Conservation (phyloP, 2,113 vertebrate genomes). For the Tretioscincus oriximinensis region DNA sequence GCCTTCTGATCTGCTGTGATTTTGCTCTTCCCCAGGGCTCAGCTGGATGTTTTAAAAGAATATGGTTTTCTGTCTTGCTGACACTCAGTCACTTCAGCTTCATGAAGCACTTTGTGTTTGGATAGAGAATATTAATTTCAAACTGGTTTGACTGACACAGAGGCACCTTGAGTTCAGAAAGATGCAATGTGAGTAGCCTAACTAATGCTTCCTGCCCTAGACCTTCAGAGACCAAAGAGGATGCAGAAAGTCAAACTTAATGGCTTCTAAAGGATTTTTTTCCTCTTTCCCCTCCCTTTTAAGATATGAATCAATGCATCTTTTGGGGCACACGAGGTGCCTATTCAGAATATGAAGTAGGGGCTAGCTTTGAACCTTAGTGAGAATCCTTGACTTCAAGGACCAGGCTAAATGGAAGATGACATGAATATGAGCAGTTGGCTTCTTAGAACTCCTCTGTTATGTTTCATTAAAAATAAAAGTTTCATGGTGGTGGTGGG, state of each 20-base stretch:
- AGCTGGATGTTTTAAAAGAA: accelerated
- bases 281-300: constrained; percentile 35
- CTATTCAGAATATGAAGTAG: constrained; percentile 63
- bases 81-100: constrained; percentile 7
- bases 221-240: constrained; percentile 53
- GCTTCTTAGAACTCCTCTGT: constrained; percentile 51
- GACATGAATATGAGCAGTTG: constrained; percentile 58
- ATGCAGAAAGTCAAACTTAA: constrained; percentile 49
- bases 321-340: constrained; percentile 52
- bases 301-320: constrained; percentile 65
- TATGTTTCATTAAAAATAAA: constrained; percentile 47
- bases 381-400: constrained; percentile 56
- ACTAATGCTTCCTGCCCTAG: constrained; percentile 56
- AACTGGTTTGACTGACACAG: constrained; percentile 37
- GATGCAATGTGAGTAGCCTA: constrained; percentile 60
- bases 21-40: too few species aligned
- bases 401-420: constrained; percentile 55
- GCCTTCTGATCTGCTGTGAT: too few species aligned
- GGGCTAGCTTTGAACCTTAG: constrained; percentile 57
- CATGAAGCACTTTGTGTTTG: accelerated
- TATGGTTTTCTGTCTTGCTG: neutral
- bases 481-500: constrained; percentile 31
- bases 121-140: accelerated
- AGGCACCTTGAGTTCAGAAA: constrained; percentile 47
- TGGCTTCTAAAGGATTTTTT: constrained; percentile 64